A percentile compares a stretch with the other conserved stretches of the same genome.
Evolutionary conservation across 2,797 vertebrate genomes (phyloP).

Genomic region (Enteromius treurensis): DNA sequence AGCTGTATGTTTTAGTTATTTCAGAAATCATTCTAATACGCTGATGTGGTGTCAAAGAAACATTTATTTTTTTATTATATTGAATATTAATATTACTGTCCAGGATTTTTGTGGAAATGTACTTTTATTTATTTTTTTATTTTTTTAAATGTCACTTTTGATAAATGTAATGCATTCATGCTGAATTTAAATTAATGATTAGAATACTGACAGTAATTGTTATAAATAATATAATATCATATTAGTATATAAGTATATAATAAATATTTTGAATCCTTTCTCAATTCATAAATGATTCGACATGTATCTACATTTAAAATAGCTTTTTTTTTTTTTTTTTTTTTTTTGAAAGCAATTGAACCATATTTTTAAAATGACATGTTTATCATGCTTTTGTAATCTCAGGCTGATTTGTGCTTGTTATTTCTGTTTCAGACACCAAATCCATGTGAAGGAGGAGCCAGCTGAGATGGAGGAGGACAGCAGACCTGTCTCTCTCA

Average conservation of each 20-base stretch:
- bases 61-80: not conserved
- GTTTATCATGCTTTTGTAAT: not conserved
- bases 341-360: not conserved
- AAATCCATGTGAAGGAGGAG: constrained; percentile 97
- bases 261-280: not conserved
- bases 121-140: too few relatives aligned
- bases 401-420: not conserved
- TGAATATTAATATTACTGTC: not conserved
- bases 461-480: constrained; percentile 94
- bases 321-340: not conserved
- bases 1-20: not conserved
- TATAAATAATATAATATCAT: not conserved
- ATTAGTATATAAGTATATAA: not conserved
- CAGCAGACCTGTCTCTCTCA: constrained; percentile 84
- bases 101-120: not conserved
- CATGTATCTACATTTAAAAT: not conserved
- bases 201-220: not conserved
- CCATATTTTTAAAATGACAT: not conserved
- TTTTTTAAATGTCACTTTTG: not conserved
- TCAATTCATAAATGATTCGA: not conserved
- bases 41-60: not conserved
- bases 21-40: not conserved
- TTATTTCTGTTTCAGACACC: constrained; percentile 79
- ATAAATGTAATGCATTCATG: not conserved
- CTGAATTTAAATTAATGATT: not conserved